Conservation (phyloP, 2,797 vertebrate species). For the Esox lucius region DNA sequence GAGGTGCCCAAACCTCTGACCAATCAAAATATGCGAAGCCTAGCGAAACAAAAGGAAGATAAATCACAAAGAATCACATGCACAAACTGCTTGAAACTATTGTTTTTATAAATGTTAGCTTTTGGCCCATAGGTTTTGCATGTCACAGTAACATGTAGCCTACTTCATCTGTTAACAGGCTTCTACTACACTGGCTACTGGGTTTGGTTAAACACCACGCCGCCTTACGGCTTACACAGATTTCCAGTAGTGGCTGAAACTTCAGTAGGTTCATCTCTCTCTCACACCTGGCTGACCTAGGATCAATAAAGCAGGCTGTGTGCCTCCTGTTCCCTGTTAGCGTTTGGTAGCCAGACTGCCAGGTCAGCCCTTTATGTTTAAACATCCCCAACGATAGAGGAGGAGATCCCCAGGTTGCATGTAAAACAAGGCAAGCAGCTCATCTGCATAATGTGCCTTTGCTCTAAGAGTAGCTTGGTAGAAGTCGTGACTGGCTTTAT, state of each 20-base stretch:
- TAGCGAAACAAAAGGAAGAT: no score
- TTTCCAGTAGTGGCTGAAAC: no score
- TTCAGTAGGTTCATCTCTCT: neutral
- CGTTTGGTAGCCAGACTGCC: neutral
- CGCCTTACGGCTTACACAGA: neutral
- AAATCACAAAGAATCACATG: no score
- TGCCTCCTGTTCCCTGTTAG: neutral
- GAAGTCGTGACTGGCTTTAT: constrained; percentile 37
- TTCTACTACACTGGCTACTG: no score
- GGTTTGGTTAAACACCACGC: no score
- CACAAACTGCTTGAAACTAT: no score
- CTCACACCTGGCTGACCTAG: neutral
- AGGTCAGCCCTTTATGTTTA: constrained; percentile 12
- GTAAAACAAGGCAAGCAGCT: constrained; percentile 39
- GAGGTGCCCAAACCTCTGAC: no score
- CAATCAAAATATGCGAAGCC: no score
- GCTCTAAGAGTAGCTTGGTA: constrained; percentile 50
- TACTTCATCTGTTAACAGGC: no score
- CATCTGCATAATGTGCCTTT: constrained; percentile 45
- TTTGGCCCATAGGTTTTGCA: no score
- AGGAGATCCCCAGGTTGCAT: constrained; percentile 19
- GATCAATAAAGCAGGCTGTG: constrained; percentile 7
- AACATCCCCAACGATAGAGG: constrained; percentile 30
- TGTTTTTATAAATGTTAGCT: no score
- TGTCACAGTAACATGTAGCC: no score